phyloP scores from a whole-genome alignment of 2,113 vertebrate genomes.

The Cryptomyrus ogoouensis region DNA sequence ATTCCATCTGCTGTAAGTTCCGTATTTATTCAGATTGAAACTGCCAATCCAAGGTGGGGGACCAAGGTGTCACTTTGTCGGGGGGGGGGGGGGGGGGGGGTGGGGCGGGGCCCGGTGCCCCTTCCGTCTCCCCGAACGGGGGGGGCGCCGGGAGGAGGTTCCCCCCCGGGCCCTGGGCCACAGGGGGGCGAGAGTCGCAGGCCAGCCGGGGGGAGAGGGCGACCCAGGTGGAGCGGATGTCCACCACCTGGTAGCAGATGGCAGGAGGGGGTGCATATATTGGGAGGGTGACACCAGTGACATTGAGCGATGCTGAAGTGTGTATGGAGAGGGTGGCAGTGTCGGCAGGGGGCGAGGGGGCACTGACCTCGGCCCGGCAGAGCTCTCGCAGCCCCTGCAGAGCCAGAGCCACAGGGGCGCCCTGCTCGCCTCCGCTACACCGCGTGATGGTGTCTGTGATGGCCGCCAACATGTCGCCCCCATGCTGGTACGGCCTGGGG shows the following conservation, averaged over 20 bases:
- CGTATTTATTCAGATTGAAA: too few relatives aligned
- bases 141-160: too few relatives aligned
- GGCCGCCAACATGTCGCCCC: slow-evolving; percentile 88
- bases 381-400: slow-evolving; percentile 84
- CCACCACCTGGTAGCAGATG: slow-evolving; percentile 71
- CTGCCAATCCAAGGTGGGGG: too few relatives aligned
- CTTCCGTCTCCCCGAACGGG: too few relatives aligned
- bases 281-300: background rate
- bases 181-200: slow-evolving; percentile 72
- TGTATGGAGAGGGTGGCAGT: background rate
- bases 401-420: slow-evolving; percentile 74
- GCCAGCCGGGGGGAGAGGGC: slow-evolving; percentile 74
- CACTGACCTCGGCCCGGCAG: slow-evolving; percentile 81
- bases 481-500: slow-evolving; percentile 87
- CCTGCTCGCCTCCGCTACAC: slow-evolving; percentile 75
- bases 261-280: background rate
- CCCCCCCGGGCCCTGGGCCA: slow-evolving; percentile 75
- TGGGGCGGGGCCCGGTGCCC: too few relatives aligned
- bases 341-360: background rate
- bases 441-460: slow-evolving; percentile 76
- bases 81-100: too few relatives aligned
- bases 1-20: too few relatives aligned
- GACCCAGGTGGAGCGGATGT: slow-evolving; percentile 83
- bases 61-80: too few relatives aligned
- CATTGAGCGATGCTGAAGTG: background rate